phyloP scores from a whole-genome alignment of 2,888 invertebrate genomes.

The Phaonia tiefii region DNA sequence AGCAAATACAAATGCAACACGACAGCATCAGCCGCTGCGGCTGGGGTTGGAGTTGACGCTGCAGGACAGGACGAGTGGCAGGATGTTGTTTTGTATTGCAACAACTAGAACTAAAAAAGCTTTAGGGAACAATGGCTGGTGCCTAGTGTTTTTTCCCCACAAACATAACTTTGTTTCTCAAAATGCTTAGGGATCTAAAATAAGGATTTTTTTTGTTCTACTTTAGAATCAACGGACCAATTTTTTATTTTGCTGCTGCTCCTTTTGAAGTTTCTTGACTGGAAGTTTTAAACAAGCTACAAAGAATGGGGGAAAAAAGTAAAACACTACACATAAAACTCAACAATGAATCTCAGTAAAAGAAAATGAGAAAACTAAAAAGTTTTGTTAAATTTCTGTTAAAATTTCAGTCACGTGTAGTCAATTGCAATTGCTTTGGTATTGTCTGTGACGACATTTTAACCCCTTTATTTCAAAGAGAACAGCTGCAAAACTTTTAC shows the following conservation, averaged over 20 bases:
- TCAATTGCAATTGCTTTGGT: constrained; percentile 67
- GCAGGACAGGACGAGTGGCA: constrained; percentile 12
- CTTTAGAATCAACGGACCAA: not conserved
- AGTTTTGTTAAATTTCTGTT: constrained; percentile 63
- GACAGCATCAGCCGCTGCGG: constrained; percentile 19
- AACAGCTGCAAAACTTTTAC: constrained; percentile 23
- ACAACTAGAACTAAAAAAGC: not conserved
- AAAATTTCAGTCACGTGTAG: constrained; percentile 71
- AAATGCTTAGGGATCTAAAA: constrained; percentile 12
- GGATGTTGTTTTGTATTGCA: not conserved
- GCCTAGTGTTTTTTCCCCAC: constrained; percentile 14
- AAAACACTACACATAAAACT: constrained; percentile 24
- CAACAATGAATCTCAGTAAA: constrained; percentile 33
- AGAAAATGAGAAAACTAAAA: constrained; percentile 47
- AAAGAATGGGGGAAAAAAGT: constrained; percentile 12
- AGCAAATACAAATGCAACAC: constrained; percentile 56
- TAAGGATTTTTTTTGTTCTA: constrained; percentile 3
- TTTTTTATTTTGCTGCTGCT: constrained; percentile 2
- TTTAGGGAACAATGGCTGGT: not conserved
- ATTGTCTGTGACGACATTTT: constrained; percentile 60
- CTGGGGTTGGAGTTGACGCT: constrained; percentile 1
- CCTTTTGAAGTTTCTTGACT: constrained; percentile 50
- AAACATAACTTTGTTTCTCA: constrained; percentile 24
- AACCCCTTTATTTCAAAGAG: constrained; percentile 30
- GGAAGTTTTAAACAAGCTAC: constrained; percentile 21